Evolutionary conservation across 2,888 invertebrate genomes (phyloP).

Genomic region (Euclidia mi): DNA sequence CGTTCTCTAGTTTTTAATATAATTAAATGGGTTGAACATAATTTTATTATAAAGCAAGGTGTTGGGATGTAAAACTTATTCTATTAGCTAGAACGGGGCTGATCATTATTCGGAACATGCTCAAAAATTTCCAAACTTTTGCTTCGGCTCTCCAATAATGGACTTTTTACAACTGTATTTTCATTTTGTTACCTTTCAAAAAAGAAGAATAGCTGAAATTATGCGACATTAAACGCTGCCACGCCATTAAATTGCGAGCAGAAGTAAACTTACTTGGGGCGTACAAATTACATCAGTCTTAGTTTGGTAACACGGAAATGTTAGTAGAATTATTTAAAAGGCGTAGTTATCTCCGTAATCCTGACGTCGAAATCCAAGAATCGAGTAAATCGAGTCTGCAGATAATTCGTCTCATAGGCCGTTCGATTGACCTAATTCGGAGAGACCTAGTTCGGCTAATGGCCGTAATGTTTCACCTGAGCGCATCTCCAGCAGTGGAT

Average conservation of each 20-base stretch:
- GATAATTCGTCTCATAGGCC: conserved; percentile 77
- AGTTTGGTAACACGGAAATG: conserved; percentile 74
- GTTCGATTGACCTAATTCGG: conserved; percentile 80
- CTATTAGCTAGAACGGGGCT: conserved; percentile 54
- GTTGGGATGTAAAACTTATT: conserved; percentile 55
- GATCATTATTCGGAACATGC: conserved; percentile 65
- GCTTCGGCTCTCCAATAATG: conserved; percentile 44
- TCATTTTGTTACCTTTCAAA: conserved; percentile 61
- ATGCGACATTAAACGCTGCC: conserved; percentile 64
- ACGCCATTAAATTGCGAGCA: conserved; percentile 75
- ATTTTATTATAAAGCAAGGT: conserved; percentile 26
- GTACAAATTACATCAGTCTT: conserved; percentile 81
- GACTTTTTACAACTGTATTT: conserved; percentile 47
- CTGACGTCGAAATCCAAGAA: conserved; percentile 64
- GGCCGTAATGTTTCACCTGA: conserved; percentile 80
- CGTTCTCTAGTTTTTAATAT: too few relatives aligned
- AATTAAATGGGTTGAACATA: conserved; percentile 23
- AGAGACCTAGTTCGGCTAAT: conserved; percentile 76
- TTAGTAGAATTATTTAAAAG: conserved; percentile 73
- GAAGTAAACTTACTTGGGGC: conserved; percentile 72
- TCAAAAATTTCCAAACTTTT: conserved; percentile 56
- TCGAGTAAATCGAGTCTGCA: conserved; percentile 68
- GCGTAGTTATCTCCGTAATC: conserved; percentile 59
- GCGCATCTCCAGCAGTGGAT: conserved; percentile 62
- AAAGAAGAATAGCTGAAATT: conserved; percentile 63